Percentiles rank a stretch among this genome's conserved stretches.
phyloP scores from a whole-genome alignment of 1,140 invertebrate genomes.

The Leucophenga varia region DNA sequence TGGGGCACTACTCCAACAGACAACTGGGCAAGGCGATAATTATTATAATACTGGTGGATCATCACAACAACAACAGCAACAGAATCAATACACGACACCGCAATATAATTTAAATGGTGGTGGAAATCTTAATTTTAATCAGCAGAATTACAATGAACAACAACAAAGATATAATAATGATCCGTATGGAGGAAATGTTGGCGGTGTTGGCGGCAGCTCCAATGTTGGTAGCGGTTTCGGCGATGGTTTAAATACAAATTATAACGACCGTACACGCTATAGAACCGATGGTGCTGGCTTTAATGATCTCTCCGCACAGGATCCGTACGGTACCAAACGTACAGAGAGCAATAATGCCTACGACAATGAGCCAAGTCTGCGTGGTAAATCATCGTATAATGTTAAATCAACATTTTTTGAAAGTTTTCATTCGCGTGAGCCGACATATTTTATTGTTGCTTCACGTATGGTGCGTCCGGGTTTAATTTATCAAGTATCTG shows the following conservation, averaged over 20 bases:
- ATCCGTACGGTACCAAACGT: slow-evolving; percentile 32
- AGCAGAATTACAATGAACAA: slow-evolving; percentile 3
- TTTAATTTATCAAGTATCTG: slow-evolving; percentile 80
- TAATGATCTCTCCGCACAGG: slow-evolving; percentile 33
- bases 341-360: slow-evolving; percentile 12
- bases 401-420: slow-evolving; percentile 41
- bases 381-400: slow-evolving; percentile 45
- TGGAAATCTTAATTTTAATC: no score
- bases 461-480: slow-evolving; percentile 83
- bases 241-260: slow-evolving; percentile 5
- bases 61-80: slow-evolving; percentile 10
- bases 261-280: slow-evolving; percentile 29
- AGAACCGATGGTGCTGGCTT: slow-evolving; percentile 24
- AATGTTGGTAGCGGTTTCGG: no score
- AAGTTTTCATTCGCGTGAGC: slow-evolving; percentile 38
- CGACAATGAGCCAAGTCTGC: slow-evolving; percentile 33
- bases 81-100: slow-evolving; percentile 11
- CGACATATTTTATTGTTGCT: slow-evolving; percentile 83
- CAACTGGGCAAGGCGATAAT: slow-evolving; percentile 26
- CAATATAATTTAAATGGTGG: background rate
- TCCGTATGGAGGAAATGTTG: slow-evolving; percentile 12
- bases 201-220: no score
- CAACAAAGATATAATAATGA: slow-evolving; percentile 19
- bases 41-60: slow-evolving; percentile 20
- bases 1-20: slow-evolving; percentile 1